These are phyloP conservation scores for Brassicogethes aeneus DNA, from an alignment of 2,888 invertebrate species.

Conservation along the genomic window DNA sequence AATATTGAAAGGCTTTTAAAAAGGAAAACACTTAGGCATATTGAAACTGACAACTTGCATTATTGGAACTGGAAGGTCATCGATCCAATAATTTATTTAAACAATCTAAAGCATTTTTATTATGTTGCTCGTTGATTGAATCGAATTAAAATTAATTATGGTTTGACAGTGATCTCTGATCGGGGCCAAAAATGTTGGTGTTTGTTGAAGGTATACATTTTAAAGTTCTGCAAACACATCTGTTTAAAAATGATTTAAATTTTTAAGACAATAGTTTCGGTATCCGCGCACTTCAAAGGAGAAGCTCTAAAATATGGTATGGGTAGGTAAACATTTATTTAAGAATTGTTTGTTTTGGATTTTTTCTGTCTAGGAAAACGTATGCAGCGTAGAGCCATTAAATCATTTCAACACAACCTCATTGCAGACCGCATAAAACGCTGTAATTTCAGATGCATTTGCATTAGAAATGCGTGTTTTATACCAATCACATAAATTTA, in stretches of 20 bases:
- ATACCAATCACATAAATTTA: slow-evolving; percentile 12
- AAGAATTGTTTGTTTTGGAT: background rate
- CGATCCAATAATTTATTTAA: too few relatives aligned
- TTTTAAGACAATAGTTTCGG: background rate
- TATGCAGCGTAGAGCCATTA: background rate
- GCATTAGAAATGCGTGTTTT: slow-evolving; percentile 9
- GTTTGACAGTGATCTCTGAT: too few relatives aligned
- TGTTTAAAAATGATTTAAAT: background rate
- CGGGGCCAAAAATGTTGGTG: too few relatives aligned
- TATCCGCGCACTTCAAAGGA: background rate
- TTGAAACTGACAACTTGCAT: too few relatives aligned
- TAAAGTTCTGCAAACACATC: background rate
- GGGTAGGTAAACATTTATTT: background rate
- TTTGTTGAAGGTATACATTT: background rate
- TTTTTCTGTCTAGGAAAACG: background rate
- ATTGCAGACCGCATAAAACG: background rate
- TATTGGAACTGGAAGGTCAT: too few relatives aligned
- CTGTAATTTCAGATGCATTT: slow-evolving; percentile 6
- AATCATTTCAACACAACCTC: slow-evolving; percentile 1
- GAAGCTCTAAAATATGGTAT: background rate
- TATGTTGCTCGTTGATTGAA: too few relatives aligned
- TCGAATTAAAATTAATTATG: too few relatives aligned
- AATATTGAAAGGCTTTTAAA: too few relatives aligned
- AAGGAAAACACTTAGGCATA: too few relatives aligned
- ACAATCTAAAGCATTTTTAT: too few relatives aligned